Conservation (phyloP, 2,888 invertebrate genomes). For the Oxytorus armatus region DNA sequence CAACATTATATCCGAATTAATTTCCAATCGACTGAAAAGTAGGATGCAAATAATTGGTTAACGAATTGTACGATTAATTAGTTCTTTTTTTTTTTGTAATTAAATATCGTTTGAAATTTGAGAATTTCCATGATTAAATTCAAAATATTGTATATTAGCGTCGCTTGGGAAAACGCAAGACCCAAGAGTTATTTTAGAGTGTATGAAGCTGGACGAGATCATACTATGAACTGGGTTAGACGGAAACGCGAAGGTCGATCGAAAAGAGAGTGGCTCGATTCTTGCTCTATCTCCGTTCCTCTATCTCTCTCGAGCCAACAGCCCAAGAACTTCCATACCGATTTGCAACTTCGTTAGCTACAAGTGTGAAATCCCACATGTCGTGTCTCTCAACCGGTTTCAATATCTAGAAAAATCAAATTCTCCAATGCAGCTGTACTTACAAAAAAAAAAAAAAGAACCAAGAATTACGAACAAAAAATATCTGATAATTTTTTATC, state of each 20-base stretch:
- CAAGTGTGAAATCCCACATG: constrained; percentile 58
- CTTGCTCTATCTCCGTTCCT: constrained; percentile 39
- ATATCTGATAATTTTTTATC: background rate
- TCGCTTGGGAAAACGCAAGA: constrained; percentile 8
- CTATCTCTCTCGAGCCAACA: constrained; percentile 41
- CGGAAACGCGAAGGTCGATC: constrained; percentile 76
- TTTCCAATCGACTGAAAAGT: background rate
- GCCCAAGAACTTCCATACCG: constrained; percentile 53
- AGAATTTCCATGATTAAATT: background rate
- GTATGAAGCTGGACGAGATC: constrained; percentile 56
- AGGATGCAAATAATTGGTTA: too few relatives aligned
- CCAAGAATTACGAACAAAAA: background rate
- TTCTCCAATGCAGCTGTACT: background rate
- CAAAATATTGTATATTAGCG: constrained; percentile 9
- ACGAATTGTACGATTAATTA: too few relatives aligned
- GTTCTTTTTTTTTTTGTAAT: too few relatives aligned
- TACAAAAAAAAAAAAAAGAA: background rate
- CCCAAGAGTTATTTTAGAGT: constrained; percentile 19
- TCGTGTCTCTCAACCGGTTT: constrained; percentile 62
- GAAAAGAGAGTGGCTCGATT: constrained; percentile 78
- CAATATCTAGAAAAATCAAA: background rate
- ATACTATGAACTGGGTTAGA: constrained; percentile 71
- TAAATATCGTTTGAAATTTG: too few relatives aligned
- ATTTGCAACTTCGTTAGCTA: constrained; percentile 74
- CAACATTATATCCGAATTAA: background rate